Base-by-base conservation (phyloP, 2,888 invertebrate species). In the Cantharis rustica region DNA sequence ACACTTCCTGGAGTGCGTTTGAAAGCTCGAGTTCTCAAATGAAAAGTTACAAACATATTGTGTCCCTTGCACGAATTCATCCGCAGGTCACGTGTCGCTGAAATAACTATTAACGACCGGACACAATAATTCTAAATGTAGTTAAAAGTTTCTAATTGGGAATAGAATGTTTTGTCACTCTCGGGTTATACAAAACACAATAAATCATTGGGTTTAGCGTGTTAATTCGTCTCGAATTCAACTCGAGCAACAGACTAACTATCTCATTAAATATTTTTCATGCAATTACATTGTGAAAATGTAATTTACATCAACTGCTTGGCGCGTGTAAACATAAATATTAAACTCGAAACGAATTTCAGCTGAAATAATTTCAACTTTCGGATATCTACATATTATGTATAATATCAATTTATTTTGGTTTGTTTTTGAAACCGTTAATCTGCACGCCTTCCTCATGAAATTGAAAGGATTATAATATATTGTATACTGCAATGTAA, bases 141-240 rank as follows among this genome's bases (percentile, higher is more conserved):
- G 81, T 82, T 82, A 83, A 82, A 82, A 83, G 79, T 82, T 77
- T 75, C 80, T 84, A 84, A 84, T 84, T 84, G 81, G 76, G 80
- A 81, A 83, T 82, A 82, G 83, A 84, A 82, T 82, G 84, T 84
- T 84, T 82, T 81, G 82, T 84, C 84, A 81, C 82, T 84, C 83
- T 61, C 76, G 73, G 4, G 63, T 69, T 74, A 71, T 71, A 61
- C 47, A 27, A 68, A 23, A 66, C 20, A 10, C n/a, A 47, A 27
- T 26, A 47, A 17, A 17, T 31, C 63, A 17, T 63, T 61, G 13
- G 10, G 66, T 20, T 16, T n/a, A n/a, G 64, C 23, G 64, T 20
- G 64, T 66, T 66, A 66, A 66, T 66, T 66, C 11, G 64, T 66
- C 47, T 47, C n/a, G 47, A 47, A 47, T 47, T 47, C n/a, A 47